phyloP scores from a whole-genome alignment of 2,797 vertebrate genomes.

The Cuculus canorus region DNA sequence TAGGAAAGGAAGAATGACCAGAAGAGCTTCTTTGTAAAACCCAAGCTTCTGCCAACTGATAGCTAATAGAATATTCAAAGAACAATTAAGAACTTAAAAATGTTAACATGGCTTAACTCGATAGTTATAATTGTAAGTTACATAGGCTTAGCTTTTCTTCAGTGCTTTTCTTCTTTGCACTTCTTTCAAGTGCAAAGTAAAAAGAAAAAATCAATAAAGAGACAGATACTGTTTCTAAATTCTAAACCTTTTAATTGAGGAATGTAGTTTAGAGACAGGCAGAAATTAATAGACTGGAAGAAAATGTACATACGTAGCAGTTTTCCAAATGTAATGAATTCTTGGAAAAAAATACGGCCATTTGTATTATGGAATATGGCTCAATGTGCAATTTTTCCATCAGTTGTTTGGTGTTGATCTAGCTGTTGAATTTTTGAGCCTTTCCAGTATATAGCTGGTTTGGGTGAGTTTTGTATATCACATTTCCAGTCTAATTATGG shows the following conservation, averaged over 20 bases:
- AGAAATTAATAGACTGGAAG: background rate
- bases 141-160: background rate
- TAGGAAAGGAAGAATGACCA: background rate
- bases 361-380: background rate
- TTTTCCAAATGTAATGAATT: background rate
- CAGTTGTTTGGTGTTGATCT: background rate
- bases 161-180: too few relatives aligned
- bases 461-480: background rate
- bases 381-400: background rate
- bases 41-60: background rate
- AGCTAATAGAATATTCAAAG: background rate
- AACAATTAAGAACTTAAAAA: background rate
- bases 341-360: background rate
- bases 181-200: rapidly evolving
- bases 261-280: background rate
- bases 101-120: background rate
- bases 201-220: background rate
- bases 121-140: background rate
- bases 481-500: slow-evolving; percentile 24
- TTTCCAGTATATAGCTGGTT: background rate
- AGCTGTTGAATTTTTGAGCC: background rate
- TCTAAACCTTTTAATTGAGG: background rate
- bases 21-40: background rate
- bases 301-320: background rate
- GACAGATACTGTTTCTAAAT: background rate